Percentiles rank a stretch among this genome's conserved stretches.
phyloP scores from a whole-genome alignment of 1,140 invertebrate species.

The Drosophila parabipectinata region DNA sequence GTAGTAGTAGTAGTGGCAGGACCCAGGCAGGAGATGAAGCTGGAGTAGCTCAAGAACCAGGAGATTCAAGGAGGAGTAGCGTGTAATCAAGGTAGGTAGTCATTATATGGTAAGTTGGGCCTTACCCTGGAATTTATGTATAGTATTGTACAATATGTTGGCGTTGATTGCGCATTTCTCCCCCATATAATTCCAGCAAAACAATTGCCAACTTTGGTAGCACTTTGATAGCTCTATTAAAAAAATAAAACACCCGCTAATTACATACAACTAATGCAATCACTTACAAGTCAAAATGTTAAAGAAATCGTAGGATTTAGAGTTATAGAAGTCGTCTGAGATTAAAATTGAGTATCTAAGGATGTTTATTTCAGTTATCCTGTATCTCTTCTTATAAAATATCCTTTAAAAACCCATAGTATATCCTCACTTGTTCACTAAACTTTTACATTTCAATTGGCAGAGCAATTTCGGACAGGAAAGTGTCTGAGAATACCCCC shows the following conservation, averaged over 20 bases:
- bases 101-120: slow-evolving; percentile 75
- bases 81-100: slow-evolving; percentile 81
- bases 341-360: too few species aligned
- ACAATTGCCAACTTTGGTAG: not conserved
- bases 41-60: too few species aligned
- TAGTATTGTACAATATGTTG: slow-evolving; percentile 57
- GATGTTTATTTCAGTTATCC: too few species aligned
- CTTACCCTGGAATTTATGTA: slow-evolving; percentile 69
- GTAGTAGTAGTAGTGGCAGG: slow-evolving; percentile 1
- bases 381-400: too few species aligned
- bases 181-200: not conserved
- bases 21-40: not conserved
- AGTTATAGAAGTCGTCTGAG: not conserved
- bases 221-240: slow-evolving; percentile 69
- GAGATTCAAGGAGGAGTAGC: slow-evolving; percentile 32
- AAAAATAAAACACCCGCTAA: slow-evolving; percentile 16
- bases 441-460: slow-evolving; percentile 2
- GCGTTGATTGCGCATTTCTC: slow-evolving; percentile 47
- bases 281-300: slow-evolving; percentile 4
- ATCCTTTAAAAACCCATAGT: too few species aligned
- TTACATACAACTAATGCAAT: slow-evolving; percentile 40
- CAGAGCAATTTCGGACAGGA: not conserved
- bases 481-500: not conserved
- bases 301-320: not conserved
- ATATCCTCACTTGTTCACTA: not conserved